Evolutionary conservation across 2,113 vertebrate species (phyloP), one percentile per base, ranked within the genome.

Genomic region (Gavialis gangeticus): DNA sequence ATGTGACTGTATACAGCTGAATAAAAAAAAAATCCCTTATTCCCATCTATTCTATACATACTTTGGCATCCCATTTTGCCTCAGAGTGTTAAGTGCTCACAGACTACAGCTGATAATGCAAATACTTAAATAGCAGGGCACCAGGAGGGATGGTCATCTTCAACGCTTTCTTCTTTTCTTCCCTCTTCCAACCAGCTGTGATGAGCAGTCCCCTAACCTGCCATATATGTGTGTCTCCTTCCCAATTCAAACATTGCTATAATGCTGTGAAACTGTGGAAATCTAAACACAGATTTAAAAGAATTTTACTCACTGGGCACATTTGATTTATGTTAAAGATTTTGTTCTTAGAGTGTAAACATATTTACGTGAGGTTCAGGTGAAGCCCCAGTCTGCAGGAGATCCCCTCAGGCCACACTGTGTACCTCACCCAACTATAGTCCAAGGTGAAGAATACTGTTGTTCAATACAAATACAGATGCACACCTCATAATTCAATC

Each of bases 291-390:
- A 67, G 34, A 90, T 73, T 67, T 81, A 77, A 81, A 66, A 92
- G 59, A n/a, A 87, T 82, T 89, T 91, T 95, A 84, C 27, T 76
- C 37, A 55, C 12, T 24, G 24, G 64, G 64, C 82, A n/a, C 85
- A 57, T 90, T 87, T 91, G 57, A 63, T 73, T 91, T 12, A 1
- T 91, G 90, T 73, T 25, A 93, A 96, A 80, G 21, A 83, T 34
- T 93, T 89, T 55, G 67, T 85, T 95, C 67, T 67, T 69, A 16
- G 16, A 19, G 22, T 93, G 76, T 86, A 89, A 97, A 94, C 83
- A 82, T 18, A 71, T 21, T 75, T 81, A 91, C 63, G 73, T 57
- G 89, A 92, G 67, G 54, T 94, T n/a, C 14, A 78, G 30, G 81
- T 82, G 55, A 21, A 92, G 84, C 63, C 5, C 4, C 15, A 1